A percentile compares a stretch with the other conserved stretches of the same genome.
Evolutionary conservation across 2,888 invertebrate species (phyloP).

Genomic region (Conistra vaccinii): DNA sequence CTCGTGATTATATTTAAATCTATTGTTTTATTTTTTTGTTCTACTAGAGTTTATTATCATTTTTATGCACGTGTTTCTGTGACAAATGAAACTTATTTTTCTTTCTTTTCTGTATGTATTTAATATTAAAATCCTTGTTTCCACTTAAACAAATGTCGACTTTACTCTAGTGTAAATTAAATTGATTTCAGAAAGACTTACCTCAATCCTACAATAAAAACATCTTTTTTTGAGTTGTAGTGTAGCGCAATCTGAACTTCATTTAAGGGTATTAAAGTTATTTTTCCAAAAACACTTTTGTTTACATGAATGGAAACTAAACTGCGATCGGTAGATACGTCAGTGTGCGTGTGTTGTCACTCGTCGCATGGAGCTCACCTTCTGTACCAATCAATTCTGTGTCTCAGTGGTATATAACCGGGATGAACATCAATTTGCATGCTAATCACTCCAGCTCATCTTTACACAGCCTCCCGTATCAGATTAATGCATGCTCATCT

Average conservation of each 20-base stretch:
- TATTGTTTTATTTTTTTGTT: too few species aligned
- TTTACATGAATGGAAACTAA: not conserved
- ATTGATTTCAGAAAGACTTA: not conserved
- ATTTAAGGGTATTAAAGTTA: too few species aligned
- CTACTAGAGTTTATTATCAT: too few species aligned
- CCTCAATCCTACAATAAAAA: not conserved
- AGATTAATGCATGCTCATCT: constrained; percentile 48
- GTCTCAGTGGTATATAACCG: constrained; percentile 20
- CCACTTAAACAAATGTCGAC: not conserved
- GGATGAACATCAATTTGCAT: constrained; percentile 71
- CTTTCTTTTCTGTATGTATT: too few species aligned
- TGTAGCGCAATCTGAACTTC: not conserved
- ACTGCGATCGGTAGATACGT: not conserved
- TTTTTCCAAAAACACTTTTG: not conserved
- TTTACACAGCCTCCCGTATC: constrained; percentile 47
- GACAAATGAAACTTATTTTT: too few species aligned
- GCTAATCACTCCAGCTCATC: constrained; percentile 64
- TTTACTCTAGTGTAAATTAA: not conserved
- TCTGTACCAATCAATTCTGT: not conserved
- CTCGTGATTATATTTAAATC: too few species aligned
- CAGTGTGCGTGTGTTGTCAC: not conserved
- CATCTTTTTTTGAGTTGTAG: not conserved
- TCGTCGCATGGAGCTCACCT: not conserved
- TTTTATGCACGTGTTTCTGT: too few species aligned
- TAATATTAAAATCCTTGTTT: not conserved